Evolutionary conservation across 1,140 invertebrate genomes (phyloP).

Genomic region (Sipha flava): DNA sequence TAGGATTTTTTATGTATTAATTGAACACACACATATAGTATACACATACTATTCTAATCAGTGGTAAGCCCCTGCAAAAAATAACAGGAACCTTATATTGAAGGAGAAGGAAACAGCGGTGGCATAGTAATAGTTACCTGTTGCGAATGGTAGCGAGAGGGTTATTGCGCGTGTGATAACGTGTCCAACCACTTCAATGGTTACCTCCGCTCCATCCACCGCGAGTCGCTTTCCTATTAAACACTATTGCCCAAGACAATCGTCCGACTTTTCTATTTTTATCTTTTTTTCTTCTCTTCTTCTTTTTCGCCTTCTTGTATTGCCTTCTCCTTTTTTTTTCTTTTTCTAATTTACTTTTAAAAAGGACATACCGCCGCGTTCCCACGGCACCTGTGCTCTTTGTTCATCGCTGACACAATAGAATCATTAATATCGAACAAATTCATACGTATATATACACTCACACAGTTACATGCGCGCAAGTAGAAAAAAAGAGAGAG

Average conservation of each 20-base stretch:
- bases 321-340: not conserved
- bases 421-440: constrained; percentile 33
- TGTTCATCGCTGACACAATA: constrained; percentile 30
- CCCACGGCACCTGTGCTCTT: constrained; percentile 30
- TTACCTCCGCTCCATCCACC: not conserved
- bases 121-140: not conserved
- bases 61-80: too few species aligned
- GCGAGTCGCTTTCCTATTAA: not conserved
- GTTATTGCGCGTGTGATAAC: not conserved
- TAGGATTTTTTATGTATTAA: not conserved
- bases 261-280: constrained; percentile 28
- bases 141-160: not conserved
- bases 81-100: too few species aligned
- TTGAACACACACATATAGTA: too few species aligned
- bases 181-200: not conserved
- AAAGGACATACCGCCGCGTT: constrained; percentile 31
- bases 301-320: too few species aligned
- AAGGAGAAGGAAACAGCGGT: too few species aligned
- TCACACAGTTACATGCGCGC: not conserved
- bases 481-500: not conserved
- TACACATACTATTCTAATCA: too few species aligned
- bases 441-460: constrained; percentile 19
- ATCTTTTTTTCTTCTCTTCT: constrained; percentile 5
- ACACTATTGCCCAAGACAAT: constrained; percentile 8
- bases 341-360: constrained; percentile 32